A percentile compares a stretch with the other conserved stretches of the same genome.
phyloP scores from a whole-genome alignment of 1,140 invertebrate genomes.

The Drosophila pseudoananassae region DNA sequence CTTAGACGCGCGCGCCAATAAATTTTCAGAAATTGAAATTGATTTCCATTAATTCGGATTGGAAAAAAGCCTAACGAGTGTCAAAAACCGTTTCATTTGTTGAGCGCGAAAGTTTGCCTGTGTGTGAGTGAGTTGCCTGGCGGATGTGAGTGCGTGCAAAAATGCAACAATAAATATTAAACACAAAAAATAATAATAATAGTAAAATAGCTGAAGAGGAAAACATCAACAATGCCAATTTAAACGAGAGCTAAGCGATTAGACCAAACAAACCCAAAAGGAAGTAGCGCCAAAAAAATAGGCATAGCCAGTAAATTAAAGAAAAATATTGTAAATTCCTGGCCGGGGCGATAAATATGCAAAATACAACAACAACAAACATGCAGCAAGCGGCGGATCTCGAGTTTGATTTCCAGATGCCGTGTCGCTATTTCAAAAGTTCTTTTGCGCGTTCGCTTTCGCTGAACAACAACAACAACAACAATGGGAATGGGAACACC shows the following conservation, averaged over 20 bases:
- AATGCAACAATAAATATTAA: conserved; percentile 56
- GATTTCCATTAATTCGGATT: conserved; percentile 23
- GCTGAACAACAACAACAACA: conserved; percentile 65
- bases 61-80: conserved; percentile 32
- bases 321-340: conserved; percentile 12
- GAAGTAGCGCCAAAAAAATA: conserved; percentile 2
- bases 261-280: conserved; percentile 15
- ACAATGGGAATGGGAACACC: conserved; percentile 38
- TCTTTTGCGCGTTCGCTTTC: conserved; percentile 83
- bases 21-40: conserved; percentile 25
- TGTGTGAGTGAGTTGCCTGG: conserved; percentile 18
- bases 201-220: conserved; percentile 23
- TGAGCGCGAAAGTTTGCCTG: background rate
- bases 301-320: background rate
- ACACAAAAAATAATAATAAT: conserved; percentile 36
- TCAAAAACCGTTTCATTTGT: conserved; percentile 32
- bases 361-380: conserved; percentile 36
- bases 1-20: conserved; percentile 1
- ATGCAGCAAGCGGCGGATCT: conserved; percentile 54
- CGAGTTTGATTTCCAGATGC: conserved; percentile 83
- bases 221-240: conserved; percentile 60
- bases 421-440: conserved; percentile 83
- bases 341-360: conserved; percentile 5
- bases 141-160: conserved; percentile 59
- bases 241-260: conserved; percentile 17